Base-by-base conservation (phyloP, 1,140 invertebrate genomes). In the Drosophila athabasca region DNA sequence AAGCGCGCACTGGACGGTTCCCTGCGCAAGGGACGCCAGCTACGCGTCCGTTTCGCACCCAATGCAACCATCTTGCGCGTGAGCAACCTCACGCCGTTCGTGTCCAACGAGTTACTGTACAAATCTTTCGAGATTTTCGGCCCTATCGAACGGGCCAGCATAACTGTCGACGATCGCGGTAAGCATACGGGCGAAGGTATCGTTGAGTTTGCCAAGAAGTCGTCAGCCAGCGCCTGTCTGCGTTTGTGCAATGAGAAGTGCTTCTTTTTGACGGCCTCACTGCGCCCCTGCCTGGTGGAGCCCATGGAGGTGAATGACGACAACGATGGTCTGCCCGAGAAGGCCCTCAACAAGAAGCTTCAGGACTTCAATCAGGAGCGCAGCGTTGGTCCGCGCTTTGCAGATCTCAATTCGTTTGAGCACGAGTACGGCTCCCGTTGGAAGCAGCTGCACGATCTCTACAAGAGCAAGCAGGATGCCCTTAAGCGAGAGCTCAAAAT, bases 71-170 rank as follows among this genome's bases (percentile, higher is more conserved):
- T 97, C 5, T 93, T 99, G 19, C 96, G 96, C 92, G 95, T 99
- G 0, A 98, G 97, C 88, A 99, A 99, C 93, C 93, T 99, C 2
- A 96, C 97, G 6, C 95, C 96, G 19, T 97, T 95, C 92, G 96
- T 99, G 0, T 97, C 98, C 0, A 99, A 99, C 94, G 99, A 99
- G 92, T 93, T 99, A 22, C 93, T 99, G 2, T 96, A 98, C 80
- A 95, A 95, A 88, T 95, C 98, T 0, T 99, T 99, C 92, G 95
- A 96, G 70, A 95, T 98, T 57, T 99, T 99, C 93, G 98, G 98
- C 15, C 97, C 98, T 57, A 93, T 97, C 85, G 99, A 99, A 92
- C 94, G 98, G 61, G 98, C 98, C 3, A 94, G 97, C 76, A 97
- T 99, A 0, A 95, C 96, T 80, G 97, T 98, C 39, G 99, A 99